These are phyloP conservation scores for Falco naumanni DNA, from an alignment of 2,797 vertebrate genomes.

Conservation along the genomic window DNA sequence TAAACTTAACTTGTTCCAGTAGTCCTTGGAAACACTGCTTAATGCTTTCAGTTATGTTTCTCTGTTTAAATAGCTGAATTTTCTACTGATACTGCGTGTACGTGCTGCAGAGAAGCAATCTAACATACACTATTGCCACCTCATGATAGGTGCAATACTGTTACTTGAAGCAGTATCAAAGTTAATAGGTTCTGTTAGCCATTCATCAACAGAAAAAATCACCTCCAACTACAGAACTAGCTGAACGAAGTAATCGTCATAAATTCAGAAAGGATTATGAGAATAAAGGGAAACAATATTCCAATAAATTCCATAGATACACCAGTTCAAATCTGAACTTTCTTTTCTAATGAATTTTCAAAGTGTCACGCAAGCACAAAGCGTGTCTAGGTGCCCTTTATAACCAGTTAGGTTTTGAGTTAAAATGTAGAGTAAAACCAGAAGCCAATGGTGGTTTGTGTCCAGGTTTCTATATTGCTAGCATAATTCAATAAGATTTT, in stretches of 20 bases:
- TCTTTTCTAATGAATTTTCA: background rate
- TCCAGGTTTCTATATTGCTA: background rate
- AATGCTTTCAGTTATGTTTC: background rate
- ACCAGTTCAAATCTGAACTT: background rate
- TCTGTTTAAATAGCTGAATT: background rate
- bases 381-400: background rate
- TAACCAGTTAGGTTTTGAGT: background rate
- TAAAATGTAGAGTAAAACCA: background rate
- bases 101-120: background rate
- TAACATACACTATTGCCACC: background rate
- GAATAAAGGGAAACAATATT: background rate
- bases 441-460: background rate
- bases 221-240: background rate
- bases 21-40: background rate
- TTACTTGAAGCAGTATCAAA: background rate
- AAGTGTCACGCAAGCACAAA: background rate
- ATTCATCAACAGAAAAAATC: background rate
- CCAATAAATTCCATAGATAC: background rate
- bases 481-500: background rate
- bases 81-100: background rate
- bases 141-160: background rate
- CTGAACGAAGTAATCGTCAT: background rate
- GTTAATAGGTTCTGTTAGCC: background rate
- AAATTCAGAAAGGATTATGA: conserved; percentile 6
- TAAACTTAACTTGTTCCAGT: background rate